phyloP scores from a whole-genome alignment of 2,113 vertebrate genomes.

The Meleagris gallopavo region DNA sequence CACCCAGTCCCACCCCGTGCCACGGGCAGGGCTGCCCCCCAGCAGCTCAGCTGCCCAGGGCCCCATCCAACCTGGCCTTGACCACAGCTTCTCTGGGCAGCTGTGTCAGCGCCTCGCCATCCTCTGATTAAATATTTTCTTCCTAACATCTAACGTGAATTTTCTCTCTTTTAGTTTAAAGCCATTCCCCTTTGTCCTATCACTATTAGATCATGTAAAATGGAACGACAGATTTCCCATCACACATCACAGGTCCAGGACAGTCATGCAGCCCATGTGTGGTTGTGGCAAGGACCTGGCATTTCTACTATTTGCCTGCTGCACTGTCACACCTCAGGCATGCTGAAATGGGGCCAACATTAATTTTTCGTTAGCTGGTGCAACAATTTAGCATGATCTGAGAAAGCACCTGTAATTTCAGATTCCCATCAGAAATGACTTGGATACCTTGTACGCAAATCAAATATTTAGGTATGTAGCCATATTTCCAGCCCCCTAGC shows the following conservation, averaged over 20 bases:
- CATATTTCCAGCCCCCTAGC: not conserved
- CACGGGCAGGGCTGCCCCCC: no score
- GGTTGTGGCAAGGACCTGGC: not conserved
- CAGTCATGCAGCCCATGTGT: not conserved
- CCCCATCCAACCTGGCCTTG: no score
- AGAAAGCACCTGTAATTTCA: not conserved
- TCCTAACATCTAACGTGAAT: no score
- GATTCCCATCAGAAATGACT: not conserved
- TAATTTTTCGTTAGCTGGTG: not conserved
- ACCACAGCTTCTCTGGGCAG: no score
- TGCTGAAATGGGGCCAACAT: not conserved
- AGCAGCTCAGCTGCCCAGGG: no score
- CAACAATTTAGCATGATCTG: not conserved
- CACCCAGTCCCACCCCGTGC: no score
- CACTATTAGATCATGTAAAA: no score
- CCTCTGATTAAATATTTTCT: no score
- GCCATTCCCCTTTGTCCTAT: no score
- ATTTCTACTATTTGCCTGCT: not conserved
- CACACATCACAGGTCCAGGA: not conserved
- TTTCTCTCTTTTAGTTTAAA: no score
- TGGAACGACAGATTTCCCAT: not conserved
- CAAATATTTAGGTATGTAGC: not conserved
- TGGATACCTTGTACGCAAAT: rapidly evolving
- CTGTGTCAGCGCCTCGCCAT: no score
- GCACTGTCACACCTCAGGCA: not conserved